Conservation (phyloP, 1,140 invertebrate genomes). For the Aphaenogaster rudis region DNA sequence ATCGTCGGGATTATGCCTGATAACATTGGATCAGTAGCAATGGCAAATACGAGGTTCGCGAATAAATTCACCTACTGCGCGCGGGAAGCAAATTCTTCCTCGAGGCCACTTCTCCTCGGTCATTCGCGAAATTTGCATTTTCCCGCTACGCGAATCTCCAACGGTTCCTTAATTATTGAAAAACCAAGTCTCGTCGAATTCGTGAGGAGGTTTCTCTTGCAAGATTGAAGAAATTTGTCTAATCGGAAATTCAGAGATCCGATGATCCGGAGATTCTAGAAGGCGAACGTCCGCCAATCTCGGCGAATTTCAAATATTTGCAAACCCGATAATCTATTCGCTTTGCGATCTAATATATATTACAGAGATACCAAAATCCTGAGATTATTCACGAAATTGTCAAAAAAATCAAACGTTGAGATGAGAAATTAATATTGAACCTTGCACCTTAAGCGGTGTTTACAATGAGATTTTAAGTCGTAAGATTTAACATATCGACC, state of each 20-base stretch:
- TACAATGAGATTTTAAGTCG: too few species aligned
- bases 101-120: not conserved
- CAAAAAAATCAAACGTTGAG: not conserved
- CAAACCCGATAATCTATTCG: slow-evolving; percentile 23
- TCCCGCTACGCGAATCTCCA: slow-evolving; percentile 18
- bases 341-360: slow-evolving; percentile 14
- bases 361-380: not conserved
- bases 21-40: not conserved
- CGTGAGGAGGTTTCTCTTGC: slow-evolving; percentile 26
- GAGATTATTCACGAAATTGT: not conserved
- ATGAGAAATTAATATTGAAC: not conserved
- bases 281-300: not conserved
- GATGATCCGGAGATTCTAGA: slow-evolving; percentile 25
- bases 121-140: slow-evolving; percentile 41
- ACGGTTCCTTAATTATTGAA: slow-evolving; percentile 53
- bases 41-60: slow-evolving; percentile 14
- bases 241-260: slow-evolving; percentile 49
- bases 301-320: slow-evolving; percentile 42
- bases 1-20: not conserved
- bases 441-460: too few species aligned
- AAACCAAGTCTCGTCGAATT: slow-evolving; percentile 30
- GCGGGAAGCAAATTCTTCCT: not conserved
- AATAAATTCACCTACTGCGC: slow-evolving; percentile 26
- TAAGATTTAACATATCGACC: too few species aligned
- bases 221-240: slow-evolving; percentile 55